A percentile compares a stretch with the other conserved stretches of the same genome.
Conservation (phyloP, 1,140 invertebrate genomes). For the Venustaconcha ellipsiformis region DNA sequence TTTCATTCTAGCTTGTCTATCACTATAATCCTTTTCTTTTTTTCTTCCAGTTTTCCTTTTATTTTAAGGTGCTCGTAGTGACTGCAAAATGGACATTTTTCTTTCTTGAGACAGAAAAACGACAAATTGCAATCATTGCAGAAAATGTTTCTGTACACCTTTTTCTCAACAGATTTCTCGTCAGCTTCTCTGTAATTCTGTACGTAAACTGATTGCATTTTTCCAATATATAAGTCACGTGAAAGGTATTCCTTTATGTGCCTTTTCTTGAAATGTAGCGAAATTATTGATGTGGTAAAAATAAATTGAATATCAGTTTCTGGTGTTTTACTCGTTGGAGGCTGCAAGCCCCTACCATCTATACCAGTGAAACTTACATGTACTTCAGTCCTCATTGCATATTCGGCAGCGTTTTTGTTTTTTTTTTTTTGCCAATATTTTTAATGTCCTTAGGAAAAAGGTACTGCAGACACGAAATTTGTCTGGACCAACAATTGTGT, state of each 20-base stretch:
- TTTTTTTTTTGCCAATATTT: slow-evolving; percentile 7
- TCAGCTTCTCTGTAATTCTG: slow-evolving; percentile 7
- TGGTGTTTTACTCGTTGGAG: slow-evolving; percentile 5
- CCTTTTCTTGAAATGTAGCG: slow-evolving; percentile 21
- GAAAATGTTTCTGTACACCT: too few species aligned
- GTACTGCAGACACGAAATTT: slow-evolving; percentile 6
- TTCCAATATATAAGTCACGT: slow-evolving; percentile 4
- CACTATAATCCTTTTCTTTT: too few species aligned
- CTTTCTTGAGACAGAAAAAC: too few species aligned
- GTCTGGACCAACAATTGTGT: neutral
- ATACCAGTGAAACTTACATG: neutral
- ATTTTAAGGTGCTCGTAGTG: too few species aligned
- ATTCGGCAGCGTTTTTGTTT: too few species aligned
- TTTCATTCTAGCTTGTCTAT: too few species aligned
- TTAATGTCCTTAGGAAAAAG: slow-evolving; percentile 21
- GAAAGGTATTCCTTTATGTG: slow-evolving; percentile 18
- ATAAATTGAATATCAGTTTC: neutral
- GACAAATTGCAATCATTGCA: too few species aligned
- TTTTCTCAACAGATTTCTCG: too few species aligned
- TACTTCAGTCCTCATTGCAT: slow-evolving; percentile 3
- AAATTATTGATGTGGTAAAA: slow-evolving; percentile 27
- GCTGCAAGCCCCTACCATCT: slow-evolving; percentile 8
- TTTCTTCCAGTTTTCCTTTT: too few species aligned
- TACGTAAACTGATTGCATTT: slow-evolving; percentile 27
- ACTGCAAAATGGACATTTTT: too few species aligned